A percentile compares a stretch with the other conserved stretches of the same genome.
Conservation (phyloP, 2,113 vertebrate species). For the Pardalotus punctatus region DNA sequence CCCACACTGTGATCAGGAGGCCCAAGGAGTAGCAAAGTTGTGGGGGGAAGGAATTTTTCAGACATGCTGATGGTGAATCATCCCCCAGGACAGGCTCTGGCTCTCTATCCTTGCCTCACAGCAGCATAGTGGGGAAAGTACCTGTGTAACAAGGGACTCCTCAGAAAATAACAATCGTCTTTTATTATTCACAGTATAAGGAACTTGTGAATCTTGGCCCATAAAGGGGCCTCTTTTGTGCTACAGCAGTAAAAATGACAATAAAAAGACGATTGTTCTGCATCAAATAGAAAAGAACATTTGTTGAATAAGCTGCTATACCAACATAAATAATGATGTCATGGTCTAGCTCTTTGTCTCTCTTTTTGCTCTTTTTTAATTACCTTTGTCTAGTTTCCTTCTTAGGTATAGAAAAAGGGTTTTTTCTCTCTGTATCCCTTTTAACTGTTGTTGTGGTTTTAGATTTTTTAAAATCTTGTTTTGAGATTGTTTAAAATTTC, state of each 20-base stretch:
- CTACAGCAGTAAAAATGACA: neutral
- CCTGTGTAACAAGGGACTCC: neutral
- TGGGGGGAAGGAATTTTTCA: neutral
- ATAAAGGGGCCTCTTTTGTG: neutral
- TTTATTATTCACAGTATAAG: neutral
- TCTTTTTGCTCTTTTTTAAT: neutral
- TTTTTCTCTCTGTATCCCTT: neutral
- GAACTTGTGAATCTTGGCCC: neutral
- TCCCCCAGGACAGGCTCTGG: neutral
- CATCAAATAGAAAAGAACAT: neutral
- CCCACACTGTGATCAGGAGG: neutral
- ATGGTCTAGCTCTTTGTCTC: neutral
- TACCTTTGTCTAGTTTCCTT: neutral
- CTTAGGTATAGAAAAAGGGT: neutral
- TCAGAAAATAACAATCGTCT: neutral
- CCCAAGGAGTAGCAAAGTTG: neutral
- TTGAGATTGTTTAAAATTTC: neutral
- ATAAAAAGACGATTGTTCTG: neutral
- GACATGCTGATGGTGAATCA: neutral
- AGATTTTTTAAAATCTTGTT: neutral
- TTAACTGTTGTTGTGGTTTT: neutral
- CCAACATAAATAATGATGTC: conserved; percentile 8
- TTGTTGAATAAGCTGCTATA: neutral
- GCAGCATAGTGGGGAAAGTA: neutral
- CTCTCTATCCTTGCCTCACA: neutral